phyloP scores from a whole-genome alignment of 2,888 invertebrate species.

The Galeopsomyia nigrocyanea region DNA sequence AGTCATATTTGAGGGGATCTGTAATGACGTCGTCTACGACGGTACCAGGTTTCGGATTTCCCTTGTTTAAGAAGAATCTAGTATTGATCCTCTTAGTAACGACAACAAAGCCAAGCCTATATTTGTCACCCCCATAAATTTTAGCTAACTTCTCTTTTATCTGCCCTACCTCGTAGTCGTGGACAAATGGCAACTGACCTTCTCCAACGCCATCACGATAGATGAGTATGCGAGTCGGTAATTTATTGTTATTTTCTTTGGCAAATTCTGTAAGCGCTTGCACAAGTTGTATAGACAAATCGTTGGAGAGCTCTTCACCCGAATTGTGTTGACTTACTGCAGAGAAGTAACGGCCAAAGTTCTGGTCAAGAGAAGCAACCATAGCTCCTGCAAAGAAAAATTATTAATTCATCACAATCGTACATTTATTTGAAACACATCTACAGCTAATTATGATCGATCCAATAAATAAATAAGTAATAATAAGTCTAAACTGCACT shows the following conservation, averaged over 20 bases:
- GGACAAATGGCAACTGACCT: constrained; percentile 85
- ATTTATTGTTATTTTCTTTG: constrained; percentile 62
- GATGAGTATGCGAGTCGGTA: constrained; percentile 82
- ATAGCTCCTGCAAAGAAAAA: constrained; percentile 75
- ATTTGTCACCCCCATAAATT: constrained; percentile 72
- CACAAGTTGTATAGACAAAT: constrained; percentile 76
- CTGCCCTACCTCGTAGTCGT: constrained; percentile 79
- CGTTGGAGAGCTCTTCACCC: constrained; percentile 83
- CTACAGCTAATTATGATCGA: neutral
- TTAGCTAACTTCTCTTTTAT: constrained; percentile 72
- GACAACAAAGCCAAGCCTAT: constrained; percentile 80
- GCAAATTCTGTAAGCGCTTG: constrained; percentile 71
- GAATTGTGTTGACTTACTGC: constrained; percentile 79
- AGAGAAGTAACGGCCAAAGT: constrained; percentile 79
- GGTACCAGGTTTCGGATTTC: constrained; percentile 87
- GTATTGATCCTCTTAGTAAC: constrained; percentile 91
- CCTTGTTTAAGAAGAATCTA: constrained; percentile 73
- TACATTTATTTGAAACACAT: neutral
- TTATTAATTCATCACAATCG: neutral
- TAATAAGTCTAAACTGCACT: too few species aligned
- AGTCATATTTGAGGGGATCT: constrained; percentile 83
- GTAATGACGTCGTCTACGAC: constrained; percentile 89
- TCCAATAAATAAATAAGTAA: constrained; percentile 3
- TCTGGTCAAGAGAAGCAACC: constrained; percentile 77
- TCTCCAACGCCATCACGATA: constrained; percentile 97